These are phyloP conservation scores for Brienomyrus longianalis DNA, from an alignment of 2,113 vertebrate species.

Conservation along the genomic window DNA sequence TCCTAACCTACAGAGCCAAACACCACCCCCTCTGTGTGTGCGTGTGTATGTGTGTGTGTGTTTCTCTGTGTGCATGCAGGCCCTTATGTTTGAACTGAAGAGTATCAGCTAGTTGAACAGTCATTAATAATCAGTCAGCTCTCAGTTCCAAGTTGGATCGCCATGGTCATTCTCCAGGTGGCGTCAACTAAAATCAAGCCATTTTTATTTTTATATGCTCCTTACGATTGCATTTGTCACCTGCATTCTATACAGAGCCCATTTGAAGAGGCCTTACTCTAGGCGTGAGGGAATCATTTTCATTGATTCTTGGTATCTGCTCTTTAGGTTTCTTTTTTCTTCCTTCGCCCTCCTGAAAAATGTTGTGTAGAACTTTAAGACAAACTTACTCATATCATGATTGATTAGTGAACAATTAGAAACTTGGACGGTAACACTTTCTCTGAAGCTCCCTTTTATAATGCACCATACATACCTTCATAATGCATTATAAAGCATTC, in stretches of 20 bases:
- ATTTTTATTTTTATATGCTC: not conserved
- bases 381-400: not conserved
- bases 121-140: not conserved
- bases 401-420: not conserved
- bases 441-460: too few relatives aligned
- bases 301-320: not conserved
- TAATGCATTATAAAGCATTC: too few relatives aligned
- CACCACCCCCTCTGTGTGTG: not conserved
- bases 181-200: not conserved
- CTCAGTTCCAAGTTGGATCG: not conserved
- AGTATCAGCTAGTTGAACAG: not conserved
- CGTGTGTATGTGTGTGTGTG: not conserved
- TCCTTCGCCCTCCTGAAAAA: not conserved
- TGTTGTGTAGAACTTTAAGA: not conserved
- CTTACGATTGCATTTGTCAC: not conserved
- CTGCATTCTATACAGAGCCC: not conserved
- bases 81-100: not conserved
- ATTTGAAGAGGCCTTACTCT: not conserved
- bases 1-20: not conserved
- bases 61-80: not conserved
- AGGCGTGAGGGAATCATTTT: not conserved
- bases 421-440: not conserved
- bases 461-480: too few relatives aligned
- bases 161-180: not conserved
- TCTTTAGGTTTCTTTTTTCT: not conserved